Base-by-base conservation (phyloP, 2,797 vertebrate species). In the Hapalemur alaotrensis region DNA sequence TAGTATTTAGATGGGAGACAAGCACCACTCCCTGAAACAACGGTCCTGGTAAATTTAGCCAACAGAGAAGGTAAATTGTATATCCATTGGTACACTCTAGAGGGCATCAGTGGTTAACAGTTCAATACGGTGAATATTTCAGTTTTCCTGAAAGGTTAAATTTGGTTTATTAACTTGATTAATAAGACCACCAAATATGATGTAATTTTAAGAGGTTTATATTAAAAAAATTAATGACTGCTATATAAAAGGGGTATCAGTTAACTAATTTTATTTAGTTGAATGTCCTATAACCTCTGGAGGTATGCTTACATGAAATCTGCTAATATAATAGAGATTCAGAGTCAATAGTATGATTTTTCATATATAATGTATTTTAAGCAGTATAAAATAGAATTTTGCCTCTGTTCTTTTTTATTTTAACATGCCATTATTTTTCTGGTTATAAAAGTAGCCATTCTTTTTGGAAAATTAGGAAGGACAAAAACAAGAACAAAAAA, bases 241-340 rank as follows among this genome's bases (percentile, higher is more conserved):
- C n/a, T 73, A 6, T 67, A 14, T 82, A 61, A 61, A 90, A 83
- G 15, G 20, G 57, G 11, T 79, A 48, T 84, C 87, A 46, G 13
- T 80, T 88, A 69, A 83, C 32, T 28, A 41, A 13, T 82, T 96
- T 89, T 95, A 85, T 9, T 57, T 89, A 85, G 7, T 83, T 86
- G 89, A 12, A 54, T 12, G 9, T 12, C 50, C 30, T 91, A 3
- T 69, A 75, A 70, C 18, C 9, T 86, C 35, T 83, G 20, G 76
- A 63, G 50, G 3, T 84, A 32, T 35, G 41, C 38, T 82, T 82
- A 65, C 11, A 67, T 61, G 92, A 85, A 85, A 57, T 8, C 41
- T 70, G 72, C 61, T n/a, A 73, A 57, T 88, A 75, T 80, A 69
- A 92, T 67, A 90, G 17, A 52, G 48, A 85, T 81, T 76, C 30